A percentile compares a stretch with the other conserved stretches of the same genome.
These are phyloP conservation scores for Anagrus nilaparvatae DNA, from an alignment of 1,140 invertebrate species.

Conservation along the genomic window DNA sequence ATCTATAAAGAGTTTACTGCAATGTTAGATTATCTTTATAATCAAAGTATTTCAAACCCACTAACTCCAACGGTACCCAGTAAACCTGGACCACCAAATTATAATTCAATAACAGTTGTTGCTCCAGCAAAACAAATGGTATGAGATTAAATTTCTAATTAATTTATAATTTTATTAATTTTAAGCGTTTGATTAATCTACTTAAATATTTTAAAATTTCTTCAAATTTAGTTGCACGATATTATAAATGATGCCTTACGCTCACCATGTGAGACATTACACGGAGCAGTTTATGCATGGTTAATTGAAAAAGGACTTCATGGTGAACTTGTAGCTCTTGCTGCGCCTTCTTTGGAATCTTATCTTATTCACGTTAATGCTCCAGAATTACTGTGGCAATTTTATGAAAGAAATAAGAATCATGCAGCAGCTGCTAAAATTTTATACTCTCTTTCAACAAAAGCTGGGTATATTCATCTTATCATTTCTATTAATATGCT, in stretches of 20 bases:
- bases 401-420: conserved; percentile 86
- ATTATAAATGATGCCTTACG: conserved; percentile 42
- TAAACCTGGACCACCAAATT: conserved; percentile 29
- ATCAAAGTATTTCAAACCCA: conserved; percentile 49
- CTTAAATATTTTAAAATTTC: conserved; percentile 2
- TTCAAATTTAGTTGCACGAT: conserved; percentile 30
- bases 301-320: conserved; percentile 68
- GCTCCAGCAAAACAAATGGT: conserved; percentile 36
- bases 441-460: conserved; percentile 76
- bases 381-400: conserved; percentile 90
- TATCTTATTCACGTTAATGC: conserved; percentile 64
- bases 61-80: conserved; percentile 36
- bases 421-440: conserved; percentile 89
- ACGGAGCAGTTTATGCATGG: conserved; percentile 90
- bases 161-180: background rate
- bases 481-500: background rate
- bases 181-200: no score
- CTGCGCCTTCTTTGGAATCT: conserved; percentile 70
- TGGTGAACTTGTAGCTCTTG: conserved; percentile 66
- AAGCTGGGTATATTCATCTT: conserved; percentile 52
- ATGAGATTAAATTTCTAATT: conserved; percentile 16
- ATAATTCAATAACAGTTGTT: conserved; percentile 27
- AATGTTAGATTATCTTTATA: conserved; percentile 70
- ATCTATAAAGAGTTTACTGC: conserved; percentile 80
- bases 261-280: conserved; percentile 74